phyloP scores from a whole-genome alignment of 2,797 vertebrate species.

The Enteromius mattozi region DNA sequence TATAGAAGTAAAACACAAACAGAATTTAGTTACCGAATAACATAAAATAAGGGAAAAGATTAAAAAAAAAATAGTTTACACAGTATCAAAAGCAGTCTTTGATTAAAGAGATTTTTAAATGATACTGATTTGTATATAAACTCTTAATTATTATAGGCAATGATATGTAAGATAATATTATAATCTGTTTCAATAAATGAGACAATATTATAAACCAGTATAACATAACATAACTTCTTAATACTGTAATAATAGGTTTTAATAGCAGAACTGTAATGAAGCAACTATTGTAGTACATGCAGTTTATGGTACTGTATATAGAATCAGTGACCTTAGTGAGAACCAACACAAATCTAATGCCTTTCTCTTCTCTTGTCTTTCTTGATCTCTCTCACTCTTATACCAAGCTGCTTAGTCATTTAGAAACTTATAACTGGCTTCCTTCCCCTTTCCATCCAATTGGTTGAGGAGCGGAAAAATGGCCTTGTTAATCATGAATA shows the following conservation, averaged over 20 bases:
- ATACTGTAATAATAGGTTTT: neutral
- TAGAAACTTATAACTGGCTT: neutral
- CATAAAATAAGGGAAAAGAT: neutral
- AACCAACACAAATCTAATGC: neutral
- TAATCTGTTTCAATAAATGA: neutral
- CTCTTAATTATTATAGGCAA: neutral
- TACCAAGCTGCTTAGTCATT: constrained; percentile 14
- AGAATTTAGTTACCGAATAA: neutral
- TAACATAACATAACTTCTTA: neutral
- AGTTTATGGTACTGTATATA: neutral
- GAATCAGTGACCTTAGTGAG: neutral
- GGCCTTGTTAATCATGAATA: constrained; percentile 40
- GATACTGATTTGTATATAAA: neutral
- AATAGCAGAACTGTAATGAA: neutral
- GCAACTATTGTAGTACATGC: neutral
- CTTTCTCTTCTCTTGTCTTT: neutral
- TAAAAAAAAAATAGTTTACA: neutral
- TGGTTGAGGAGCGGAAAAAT: constrained; percentile 25
- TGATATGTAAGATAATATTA: neutral
- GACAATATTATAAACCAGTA: neutral
- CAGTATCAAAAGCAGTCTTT: no score
- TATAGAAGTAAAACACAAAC: neutral
- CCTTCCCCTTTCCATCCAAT: neutral
- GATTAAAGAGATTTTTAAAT: neutral
- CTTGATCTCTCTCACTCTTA: neutral